These are phyloP conservation scores for Zoanthus sociatus DNA, from an alignment of 92 coral and sea anemone species.

Conservation along the genomic window DNA sequence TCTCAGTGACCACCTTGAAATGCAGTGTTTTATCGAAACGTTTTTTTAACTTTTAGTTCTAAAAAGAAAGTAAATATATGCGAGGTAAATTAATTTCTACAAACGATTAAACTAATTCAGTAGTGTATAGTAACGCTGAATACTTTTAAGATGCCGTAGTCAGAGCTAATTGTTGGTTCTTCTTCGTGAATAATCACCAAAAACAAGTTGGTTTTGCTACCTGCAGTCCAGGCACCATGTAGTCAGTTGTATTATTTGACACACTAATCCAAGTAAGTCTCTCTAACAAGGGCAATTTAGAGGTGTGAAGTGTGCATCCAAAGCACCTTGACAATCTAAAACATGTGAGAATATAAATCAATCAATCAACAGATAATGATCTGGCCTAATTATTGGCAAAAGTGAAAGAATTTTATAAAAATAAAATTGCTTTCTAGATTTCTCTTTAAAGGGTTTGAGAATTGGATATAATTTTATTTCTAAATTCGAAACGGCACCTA, in stretches of 20 bases:
- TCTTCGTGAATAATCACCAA: constrained; percentile 1
- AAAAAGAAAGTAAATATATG: background rate
- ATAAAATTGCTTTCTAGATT: background rate
- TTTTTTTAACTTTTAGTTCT: background rate
- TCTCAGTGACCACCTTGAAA: constrained; percentile 17
- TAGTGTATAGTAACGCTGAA: background rate
- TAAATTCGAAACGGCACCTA: background rate
- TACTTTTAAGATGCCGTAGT: no score
- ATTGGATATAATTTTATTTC: background rate
- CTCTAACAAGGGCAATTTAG: constrained; percentile 42
- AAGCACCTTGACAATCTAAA: constrained; percentile 38
- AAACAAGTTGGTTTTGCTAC: background rate
- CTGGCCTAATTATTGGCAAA: background rate
- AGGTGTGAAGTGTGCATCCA: constrained; percentile 47
- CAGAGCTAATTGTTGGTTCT: background rate
- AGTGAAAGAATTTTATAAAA: background rate
- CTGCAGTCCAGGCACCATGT: constrained; percentile 34
- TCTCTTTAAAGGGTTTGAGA: background rate
- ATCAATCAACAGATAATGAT: background rate
- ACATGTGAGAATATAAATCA: background rate
- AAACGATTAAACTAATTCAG: background rate
- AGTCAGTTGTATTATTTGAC: constrained; percentile 3
- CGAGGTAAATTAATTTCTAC: background rate
- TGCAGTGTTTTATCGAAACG: constrained; percentile 9
- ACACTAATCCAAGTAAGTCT: background rate